Evolutionary conservation across 1,140 invertebrate genomes (phyloP).

Genomic region (Himalopsyche phryganea): DNA sequence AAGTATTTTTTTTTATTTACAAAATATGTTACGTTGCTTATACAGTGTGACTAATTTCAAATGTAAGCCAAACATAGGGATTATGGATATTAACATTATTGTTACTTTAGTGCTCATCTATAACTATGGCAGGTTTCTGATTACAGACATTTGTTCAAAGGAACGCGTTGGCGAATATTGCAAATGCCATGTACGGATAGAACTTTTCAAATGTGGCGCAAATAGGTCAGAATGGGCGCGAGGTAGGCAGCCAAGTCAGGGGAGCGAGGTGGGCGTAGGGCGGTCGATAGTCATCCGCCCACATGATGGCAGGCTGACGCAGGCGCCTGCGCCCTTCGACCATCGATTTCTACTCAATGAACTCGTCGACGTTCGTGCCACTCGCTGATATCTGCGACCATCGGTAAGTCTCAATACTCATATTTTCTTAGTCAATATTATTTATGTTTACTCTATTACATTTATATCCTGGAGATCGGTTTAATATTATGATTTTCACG

Average conservation of each 20-base stretch:
- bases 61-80: no score
- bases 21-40: no score
- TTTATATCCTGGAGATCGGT: background rate
- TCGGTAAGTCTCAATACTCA: conserved; percentile 18
- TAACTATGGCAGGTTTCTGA: no score
- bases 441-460: background rate
- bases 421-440: conserved; percentile 1
- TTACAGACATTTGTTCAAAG: no score
- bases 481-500: no score
- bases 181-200: no score
- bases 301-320: conserved; percentile 10
- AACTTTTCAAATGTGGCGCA: background rate
- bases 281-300: conserved; percentile 28
- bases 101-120: no score
- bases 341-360: conserved; percentile 30
- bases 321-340: conserved; percentile 23
- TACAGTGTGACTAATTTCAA: no score
- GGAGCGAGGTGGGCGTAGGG: conserved; percentile 4
- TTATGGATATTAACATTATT: no score
- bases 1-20: no score
- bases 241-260: background rate
- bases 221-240: background rate
- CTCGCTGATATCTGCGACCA: conserved; percentile 19
- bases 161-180: no score
- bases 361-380: conserved; percentile 20